Evolutionary conservation across 2,113 vertebrate genomes (phyloP).

Genomic region (Bungarus multicinctus): DNA sequence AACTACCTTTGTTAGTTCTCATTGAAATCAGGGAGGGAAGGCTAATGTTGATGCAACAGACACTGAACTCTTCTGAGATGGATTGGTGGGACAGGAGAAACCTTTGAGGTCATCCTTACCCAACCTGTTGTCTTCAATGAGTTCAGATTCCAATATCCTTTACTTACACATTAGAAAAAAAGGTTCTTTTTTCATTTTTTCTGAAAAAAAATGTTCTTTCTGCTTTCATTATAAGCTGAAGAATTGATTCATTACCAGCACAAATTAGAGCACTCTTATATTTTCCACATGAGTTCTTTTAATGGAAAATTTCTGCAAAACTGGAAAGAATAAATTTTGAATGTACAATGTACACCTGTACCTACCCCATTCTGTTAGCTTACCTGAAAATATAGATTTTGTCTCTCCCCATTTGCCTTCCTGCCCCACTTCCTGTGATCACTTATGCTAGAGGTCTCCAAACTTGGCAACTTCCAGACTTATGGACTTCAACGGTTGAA

Average conservation of each 20-base stretch:
- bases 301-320: slow-evolving; percentile 13
- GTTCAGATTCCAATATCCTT: not conserved
- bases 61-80: not conserved
- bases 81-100: rapidly evolving
- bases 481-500: no score
- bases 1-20: slow-evolving; percentile 3
- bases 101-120: not conserved
- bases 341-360: slow-evolving; percentile 24
- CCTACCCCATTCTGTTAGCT: not conserved
- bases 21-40: not conserved
- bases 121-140: not conserved
- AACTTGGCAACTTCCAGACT: no score
- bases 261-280: slow-evolving; percentile 21
- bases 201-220: not conserved
- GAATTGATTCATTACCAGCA: slow-evolving; percentile 21
- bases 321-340: slow-evolving; percentile 6
- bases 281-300: slow-evolving; percentile 4
- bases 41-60: slow-evolving; percentile 2
- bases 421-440: not conserved
- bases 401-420: not conserved
- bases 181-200: no score
- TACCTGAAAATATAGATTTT: slow-evolving; percentile 6
- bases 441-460: slow-evolving; percentile 10
- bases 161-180: not conserved
- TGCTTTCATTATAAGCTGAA: not conserved